Conservation (phyloP, 2,113 vertebrate genomes). For the Lasiurus cinereus region DNA sequence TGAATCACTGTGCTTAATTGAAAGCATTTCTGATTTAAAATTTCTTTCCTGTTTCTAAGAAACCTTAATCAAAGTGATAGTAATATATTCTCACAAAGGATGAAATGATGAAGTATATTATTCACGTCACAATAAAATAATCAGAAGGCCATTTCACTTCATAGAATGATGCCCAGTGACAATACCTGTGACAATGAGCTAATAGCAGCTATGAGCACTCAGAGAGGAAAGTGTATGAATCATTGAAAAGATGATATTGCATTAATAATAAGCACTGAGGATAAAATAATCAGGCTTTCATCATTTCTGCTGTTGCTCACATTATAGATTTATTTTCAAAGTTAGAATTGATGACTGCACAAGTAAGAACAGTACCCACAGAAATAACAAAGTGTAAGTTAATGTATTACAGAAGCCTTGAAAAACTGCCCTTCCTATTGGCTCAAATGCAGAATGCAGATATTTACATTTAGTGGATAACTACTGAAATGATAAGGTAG, state of each 20-base stretch:
- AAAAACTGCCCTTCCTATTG: constrained; percentile 23
- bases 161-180: constrained; percentile 61
- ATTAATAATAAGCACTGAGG: constrained; percentile 77
- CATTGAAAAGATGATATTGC: constrained; percentile 69
- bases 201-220: constrained; percentile 61
- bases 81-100: constrained; percentile 6
- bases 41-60: constrained; percentile 70
- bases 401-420: not conserved
- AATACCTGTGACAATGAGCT: constrained; percentile 71
- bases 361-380: constrained; percentile 1
- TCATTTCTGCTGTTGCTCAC: constrained; percentile 31
- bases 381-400: constrained; percentile 34
- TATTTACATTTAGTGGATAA: not conserved
- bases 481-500: not conserved
- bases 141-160: constrained; percentile 77
- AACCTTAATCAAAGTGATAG: constrained; percentile 59
- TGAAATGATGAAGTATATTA: constrained; percentile 46
- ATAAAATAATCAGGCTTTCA: constrained; percentile 69
- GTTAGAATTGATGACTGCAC: not conserved
- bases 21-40: constrained; percentile 69
- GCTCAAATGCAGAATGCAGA: not conserved
- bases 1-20: constrained; percentile 57
- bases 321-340: constrained; percentile 62
- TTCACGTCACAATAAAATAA: constrained; percentile 77
- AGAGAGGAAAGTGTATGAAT: constrained; percentile 66